Conservation (phyloP, 1,140 invertebrate species). For the Heterodera carotae region DNA sequence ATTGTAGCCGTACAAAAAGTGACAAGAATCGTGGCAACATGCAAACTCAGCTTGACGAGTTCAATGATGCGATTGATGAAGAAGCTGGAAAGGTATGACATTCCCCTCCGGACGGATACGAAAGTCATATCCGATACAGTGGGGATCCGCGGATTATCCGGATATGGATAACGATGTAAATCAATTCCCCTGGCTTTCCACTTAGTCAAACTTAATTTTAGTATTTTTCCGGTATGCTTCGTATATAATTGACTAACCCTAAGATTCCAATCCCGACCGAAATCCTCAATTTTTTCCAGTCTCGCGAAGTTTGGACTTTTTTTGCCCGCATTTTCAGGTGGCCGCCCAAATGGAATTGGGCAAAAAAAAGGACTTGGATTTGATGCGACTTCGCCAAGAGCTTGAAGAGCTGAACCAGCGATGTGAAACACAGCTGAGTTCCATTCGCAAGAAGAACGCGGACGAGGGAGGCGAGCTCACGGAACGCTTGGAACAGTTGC, state of each 20-base stretch:
- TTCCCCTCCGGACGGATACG: too few relatives aligned
- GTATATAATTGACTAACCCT: too few relatives aligned
- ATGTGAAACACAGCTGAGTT: conserved; percentile 47
- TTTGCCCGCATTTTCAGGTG: not conserved
- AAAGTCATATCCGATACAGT: too few relatives aligned
- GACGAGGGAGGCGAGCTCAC: conserved; percentile 48
- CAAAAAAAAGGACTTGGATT: conserved; percentile 56
- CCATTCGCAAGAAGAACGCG: conserved; percentile 45
- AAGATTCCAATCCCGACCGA: too few relatives aligned
- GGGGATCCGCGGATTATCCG: too few relatives aligned
- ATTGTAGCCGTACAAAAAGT: conserved; percentile 48
- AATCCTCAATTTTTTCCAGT: too few relatives aligned
- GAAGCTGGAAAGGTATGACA: conserved; percentile 47
- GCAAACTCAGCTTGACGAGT: conserved; percentile 49
- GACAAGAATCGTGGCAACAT: conserved; percentile 45
- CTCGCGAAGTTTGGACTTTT: too few relatives aligned
- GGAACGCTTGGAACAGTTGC: conserved; percentile 42
- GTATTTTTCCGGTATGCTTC: too few relatives aligned
- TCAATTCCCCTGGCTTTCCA: too few relatives aligned
- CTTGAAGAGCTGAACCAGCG: conserved; percentile 59
- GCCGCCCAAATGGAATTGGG: conserved; percentile 52
- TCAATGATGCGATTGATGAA: conserved; percentile 55
- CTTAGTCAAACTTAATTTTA: too few relatives aligned
- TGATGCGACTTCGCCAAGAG: conserved; percentile 55
- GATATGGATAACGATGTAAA: too few relatives aligned